Evolutionary conservation across 2,113 vertebrate genomes (phyloP), one percentile per base, ranked within the genome.

Genomic region (Nyctibius bracteatus): DNA sequence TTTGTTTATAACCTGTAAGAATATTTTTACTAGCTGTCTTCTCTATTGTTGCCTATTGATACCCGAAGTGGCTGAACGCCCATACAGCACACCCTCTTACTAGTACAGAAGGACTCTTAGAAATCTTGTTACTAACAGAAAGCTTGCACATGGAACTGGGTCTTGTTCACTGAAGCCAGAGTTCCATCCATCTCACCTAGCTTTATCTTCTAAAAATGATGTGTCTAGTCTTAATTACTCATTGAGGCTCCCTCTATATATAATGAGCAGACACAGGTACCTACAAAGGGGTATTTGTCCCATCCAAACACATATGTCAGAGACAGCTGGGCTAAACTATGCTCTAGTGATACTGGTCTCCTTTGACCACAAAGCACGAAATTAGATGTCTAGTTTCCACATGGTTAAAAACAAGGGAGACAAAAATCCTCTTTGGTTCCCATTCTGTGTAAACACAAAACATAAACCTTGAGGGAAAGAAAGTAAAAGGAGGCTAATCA

Each of bases 301-400:
- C 80, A 86, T 83, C n/a, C 80, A 86, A 77, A 88, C 89, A 62
- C 80, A 90, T 66, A 86, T 57, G 72, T 83, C 91, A 91, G 44
- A 94, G 39, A 66, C 86, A 90, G 80, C 70, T 92, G 80, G 82
- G 75, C 63, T 73, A 65, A 86, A 90, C 79, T 62, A 23, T 70
- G 77, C 72, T 92, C 51, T 73, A 62, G 86, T 84, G 92, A 54
- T 62, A 51, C n/a, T 61, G 39, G 41, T 78, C 86, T 95, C 31
- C 91, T 96, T 97, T 96, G 95, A 97, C 91, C 77, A 88, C 58
- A 74, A 43, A 83, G 91, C 94, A 94, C 94, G 92, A 96, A 97
- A 97, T 97, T 96, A 94, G 63, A 83, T 35, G 67, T 78, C 88
- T 95, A 86, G 92, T 94, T 95, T 96, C 67, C 63, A 88, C 86